Evolutionary conservation across 2,797 vertebrate species (phyloP), one percentile per base, ranked within the genome.

Genomic region (Chloroceryle amazona): DNA sequence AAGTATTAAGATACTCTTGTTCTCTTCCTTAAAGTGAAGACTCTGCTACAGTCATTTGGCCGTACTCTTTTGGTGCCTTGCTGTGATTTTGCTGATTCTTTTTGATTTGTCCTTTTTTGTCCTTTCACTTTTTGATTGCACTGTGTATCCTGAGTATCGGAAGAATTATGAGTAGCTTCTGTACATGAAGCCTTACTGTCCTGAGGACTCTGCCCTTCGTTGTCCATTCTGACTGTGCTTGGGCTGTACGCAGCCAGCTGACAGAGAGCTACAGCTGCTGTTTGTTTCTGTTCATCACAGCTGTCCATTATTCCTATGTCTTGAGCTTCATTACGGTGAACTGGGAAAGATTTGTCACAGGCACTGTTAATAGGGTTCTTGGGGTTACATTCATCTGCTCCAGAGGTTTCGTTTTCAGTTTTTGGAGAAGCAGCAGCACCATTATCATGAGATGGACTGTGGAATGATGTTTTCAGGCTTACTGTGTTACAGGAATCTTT

Each of bases 231-330:
- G 0, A 67, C 87, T 5, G 94, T 92, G 44, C 93, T 72, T 1
- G 99, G 98, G 93, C 98, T 99, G 67, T 98, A 99, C 2, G 96
- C 98, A 4, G 99, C 99, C n/a, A 99, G 98, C 93, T 99, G 99
- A 96, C 99, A 99, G 86, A 99, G 99, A 4, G 99, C 99, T 52
- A 99, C 98, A 0, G 99, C 99, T 0, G 99, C 99, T 0, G 98
- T 99, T 96, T 99, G 99, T 95, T 99, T 99, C 97, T 99, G 99
- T 86, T 99, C 99, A 3, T 99, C 99, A 17, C 98, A 98, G 23
- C 97, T 97, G 74, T 99, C 99, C 52, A 98, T 98, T 3, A 97
- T 97, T 21, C 84, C 87, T 31, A 90, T 8, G 4, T 92, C 96
- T 31, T 75, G 89, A 6, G 86, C 83, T 81, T 96, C 94, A 1